phyloP scores from a whole-genome alignment of 2,888 invertebrate genomes.

The Cosmia trapezina region DNA sequence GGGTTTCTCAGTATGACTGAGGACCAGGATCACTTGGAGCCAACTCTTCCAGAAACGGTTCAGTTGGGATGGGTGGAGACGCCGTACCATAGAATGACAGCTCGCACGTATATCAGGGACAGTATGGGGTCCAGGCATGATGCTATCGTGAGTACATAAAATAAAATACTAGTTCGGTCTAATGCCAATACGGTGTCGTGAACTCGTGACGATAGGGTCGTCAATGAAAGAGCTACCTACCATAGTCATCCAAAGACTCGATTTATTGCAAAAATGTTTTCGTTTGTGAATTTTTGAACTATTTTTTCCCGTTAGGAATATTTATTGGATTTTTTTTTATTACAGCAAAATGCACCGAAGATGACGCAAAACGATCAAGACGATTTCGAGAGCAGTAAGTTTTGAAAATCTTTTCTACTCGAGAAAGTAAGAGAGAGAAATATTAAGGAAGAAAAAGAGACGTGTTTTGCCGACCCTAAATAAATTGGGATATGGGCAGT shows the following conservation, averaged over 20 bases:
- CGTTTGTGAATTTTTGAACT: no score
- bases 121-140: slow-evolving; percentile 71
- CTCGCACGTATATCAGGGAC: slow-evolving; percentile 69
- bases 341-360: slow-evolving; percentile 72
- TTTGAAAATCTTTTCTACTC: not conserved
- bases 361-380: slow-evolving; percentile 72
- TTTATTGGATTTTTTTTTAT: no score
- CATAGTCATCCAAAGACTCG: no score
- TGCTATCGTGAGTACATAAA: slow-evolving; percentile 72
- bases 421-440: no score
- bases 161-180: not conserved
- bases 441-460: no score
- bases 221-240: no score
- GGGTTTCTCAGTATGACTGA: slow-evolving; percentile 72
- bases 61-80: slow-evolving; percentile 78
- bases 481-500: no score
- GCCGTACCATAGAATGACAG: slow-evolving; percentile 74
- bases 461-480: no score
- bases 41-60: slow-evolving; percentile 58
- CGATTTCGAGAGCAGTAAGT: slow-evolving; percentile 62
- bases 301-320: no score
- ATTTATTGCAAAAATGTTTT: no score
- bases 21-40: slow-evolving; percentile 71
- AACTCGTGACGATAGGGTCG: not conserved
- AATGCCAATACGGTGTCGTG: not conserved